Percentiles rank a stretch among this genome's conserved stretches.
Evolutionary conservation across 1,140 invertebrate genomes (phyloP).

Genomic region (Apis laboriosa): DNA sequence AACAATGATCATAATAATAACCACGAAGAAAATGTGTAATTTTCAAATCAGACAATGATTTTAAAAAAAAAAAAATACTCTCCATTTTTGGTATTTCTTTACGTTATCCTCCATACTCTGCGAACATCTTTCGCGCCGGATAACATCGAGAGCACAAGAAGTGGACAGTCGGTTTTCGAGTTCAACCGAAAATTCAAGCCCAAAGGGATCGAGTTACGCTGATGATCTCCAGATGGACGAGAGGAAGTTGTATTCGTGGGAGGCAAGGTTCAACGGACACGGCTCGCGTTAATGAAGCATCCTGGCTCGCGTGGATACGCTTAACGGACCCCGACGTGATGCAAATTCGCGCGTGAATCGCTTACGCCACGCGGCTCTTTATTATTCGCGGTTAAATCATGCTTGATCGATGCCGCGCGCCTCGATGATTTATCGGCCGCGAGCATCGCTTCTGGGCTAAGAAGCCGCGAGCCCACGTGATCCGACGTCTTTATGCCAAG

Average conservation of each 20-base stretch:
- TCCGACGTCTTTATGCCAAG: neutral
- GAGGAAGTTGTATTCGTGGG: neutral
- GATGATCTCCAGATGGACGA: neutral
- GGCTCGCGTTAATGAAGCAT: neutral
- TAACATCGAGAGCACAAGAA: too few species aligned
- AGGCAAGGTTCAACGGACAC: neutral
- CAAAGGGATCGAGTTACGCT: constrained; percentile 10
- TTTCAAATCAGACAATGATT: too few species aligned
- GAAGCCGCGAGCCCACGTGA: neutral
- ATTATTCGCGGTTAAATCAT: constrained; percentile 38
- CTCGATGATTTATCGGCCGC: constrained; percentile 27
- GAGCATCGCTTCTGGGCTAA: neutral
- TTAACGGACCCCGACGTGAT: constrained; percentile 16
- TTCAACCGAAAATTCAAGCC: neutral
- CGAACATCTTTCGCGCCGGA: too few species aligned
- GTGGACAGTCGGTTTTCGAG: neutral
- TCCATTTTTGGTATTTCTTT: too few species aligned
- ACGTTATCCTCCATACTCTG: too few species aligned
- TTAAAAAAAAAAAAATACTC: too few species aligned
- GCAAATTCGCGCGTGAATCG: constrained; percentile 35
- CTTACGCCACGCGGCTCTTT: constrained; percentile 10
- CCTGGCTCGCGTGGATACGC: constrained; percentile 17
- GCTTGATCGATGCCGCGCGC: neutral
- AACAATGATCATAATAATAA: too few species aligned
- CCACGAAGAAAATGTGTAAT: too few species aligned